Evolutionary conservation across 2,797 vertebrate species (phyloP), one percentile per base, ranked within the genome.

Genomic region (Alcedo atthis): DNA sequence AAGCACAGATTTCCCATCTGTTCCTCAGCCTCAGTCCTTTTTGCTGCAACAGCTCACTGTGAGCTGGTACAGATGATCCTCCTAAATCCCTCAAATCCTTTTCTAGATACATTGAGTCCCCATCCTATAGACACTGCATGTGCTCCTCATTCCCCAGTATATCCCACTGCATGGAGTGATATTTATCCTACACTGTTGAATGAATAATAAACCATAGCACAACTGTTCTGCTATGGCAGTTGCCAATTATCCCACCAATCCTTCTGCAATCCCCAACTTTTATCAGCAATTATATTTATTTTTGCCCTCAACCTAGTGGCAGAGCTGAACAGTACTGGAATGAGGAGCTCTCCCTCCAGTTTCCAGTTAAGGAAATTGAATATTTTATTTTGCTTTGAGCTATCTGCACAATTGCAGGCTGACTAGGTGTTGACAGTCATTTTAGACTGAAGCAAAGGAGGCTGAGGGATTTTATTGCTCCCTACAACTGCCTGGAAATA

Each of bases 1-100:
- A 71, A 73, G 87, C 81, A 82, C 84, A 85, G 69, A 94, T 83
- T 80, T 85, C 89, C 95, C 95, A 90, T 96, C 94, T 93, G 92
- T 75, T 95, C 89, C 54, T 90, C 82, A 87, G 64, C 75, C 86
- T 93, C 78, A 77, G 86, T 88, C 64, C 86, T 89, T 92, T 94
- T 93, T 69, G 81, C 88, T 93, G 90, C 86, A 85, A 48, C 16
- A 81, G 37, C 5, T 2, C 71, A 37, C 88, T 54, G 71, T 1
- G 61, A 89, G 35, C 63, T 91, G 82, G 51, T 81, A 62, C 43
- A 84, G 82, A 93, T 68, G 77, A 92, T 92, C 67, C 35, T 58
- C 30, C 32, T 90, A 88, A 95, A 91, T 62, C 67, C 85, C 45
- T 88, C 55, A 78, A 73, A 94, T 83, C 73, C 46, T 94, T 76